Evolutionary conservation across 2,888 invertebrate genomes (phyloP).

Genomic region (Tachina fera): DNA sequence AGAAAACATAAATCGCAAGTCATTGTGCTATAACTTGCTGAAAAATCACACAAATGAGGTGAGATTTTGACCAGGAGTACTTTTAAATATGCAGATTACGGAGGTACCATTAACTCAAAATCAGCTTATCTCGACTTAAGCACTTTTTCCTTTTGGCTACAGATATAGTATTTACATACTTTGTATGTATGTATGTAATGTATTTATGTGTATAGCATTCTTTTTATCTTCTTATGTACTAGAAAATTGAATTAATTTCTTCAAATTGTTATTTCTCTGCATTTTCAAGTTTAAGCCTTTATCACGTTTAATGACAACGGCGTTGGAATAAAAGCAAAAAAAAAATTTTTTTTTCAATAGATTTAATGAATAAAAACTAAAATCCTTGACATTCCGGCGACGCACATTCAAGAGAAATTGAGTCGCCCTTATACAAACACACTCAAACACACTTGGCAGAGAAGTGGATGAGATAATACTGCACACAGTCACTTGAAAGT

Average conservation of each 20-base stretch:
- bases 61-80: no score
- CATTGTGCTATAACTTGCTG: no score
- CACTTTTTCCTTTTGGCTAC: no score
- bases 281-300: conserved; percentile 42
- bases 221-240: neutral
- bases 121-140: no score
- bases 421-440: conserved; percentile 10
- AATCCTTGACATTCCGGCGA: conserved; percentile 63
- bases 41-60: no score
- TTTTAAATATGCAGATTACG: no score
- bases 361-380: conserved; percentile 38
- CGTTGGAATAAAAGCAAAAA: neutral
- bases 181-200: no score
- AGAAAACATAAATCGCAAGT: no score
- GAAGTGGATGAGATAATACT: conserved; percentile 2
- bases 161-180: no score
- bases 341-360: conserved; percentile 16
- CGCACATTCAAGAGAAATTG: conserved; percentile 49
- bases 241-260: conserved; percentile 37
- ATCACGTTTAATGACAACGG: conserved; percentile 47
- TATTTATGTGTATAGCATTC: no score
- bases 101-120: no score
- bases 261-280: neutral
- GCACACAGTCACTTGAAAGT: conserved; percentile 25
- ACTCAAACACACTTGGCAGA: neutral